Base-by-base conservation (phyloP, 2,797 vertebrate genomes). In the Lemur catta region DNA sequence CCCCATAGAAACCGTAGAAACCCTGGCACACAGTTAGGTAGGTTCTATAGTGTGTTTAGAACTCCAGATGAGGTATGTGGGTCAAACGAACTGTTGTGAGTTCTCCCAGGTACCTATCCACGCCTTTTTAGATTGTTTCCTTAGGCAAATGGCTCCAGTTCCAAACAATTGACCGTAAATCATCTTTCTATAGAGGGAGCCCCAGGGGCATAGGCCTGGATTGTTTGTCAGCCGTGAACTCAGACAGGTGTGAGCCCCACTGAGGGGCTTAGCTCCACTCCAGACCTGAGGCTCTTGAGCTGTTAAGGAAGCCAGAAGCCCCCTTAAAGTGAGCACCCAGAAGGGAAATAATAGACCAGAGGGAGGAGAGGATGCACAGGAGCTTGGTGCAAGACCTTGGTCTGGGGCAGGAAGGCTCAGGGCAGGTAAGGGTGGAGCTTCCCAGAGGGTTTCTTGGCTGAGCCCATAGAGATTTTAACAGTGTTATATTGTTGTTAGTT, bases 1-100 rank as follows among this genome's bases (percentile, higher is more conserved):
- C 41, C 26, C 94, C 94, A 15, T 30, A 30, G 95, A 89, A 96
- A 93, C 84, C 6, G 46, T 65, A 57, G 95, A 95, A 95, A 95
- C 95, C 1, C 0, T 10, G 18, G 5, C 26, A 12, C 63, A 92
- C 48, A 94, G 80, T 96, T 95, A 75, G 76, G 84, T 79, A 82
- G 72, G 43, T 97, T 97, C 94, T 94, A 92, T 57, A 67, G 59
- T 4, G 69, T 24, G 1, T 50, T 55, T 81, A 96, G 96, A 95
- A 88, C 50, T 90, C 80, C 38, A 48, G 84, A 46, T 33, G 35
- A 81, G 22, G 35, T 33, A 59, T 26, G 55, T 48, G 35, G 55
- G 18, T 72, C 79, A 18, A 41, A 35, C 4, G 71, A 22, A 55
- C 24, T 81, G 72, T 35, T n/a, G 1, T 67, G 63, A 41, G 15